phyloP scores from a whole-genome alignment of 1,140 invertebrate species.

The Drosophila willistoni region DNA sequence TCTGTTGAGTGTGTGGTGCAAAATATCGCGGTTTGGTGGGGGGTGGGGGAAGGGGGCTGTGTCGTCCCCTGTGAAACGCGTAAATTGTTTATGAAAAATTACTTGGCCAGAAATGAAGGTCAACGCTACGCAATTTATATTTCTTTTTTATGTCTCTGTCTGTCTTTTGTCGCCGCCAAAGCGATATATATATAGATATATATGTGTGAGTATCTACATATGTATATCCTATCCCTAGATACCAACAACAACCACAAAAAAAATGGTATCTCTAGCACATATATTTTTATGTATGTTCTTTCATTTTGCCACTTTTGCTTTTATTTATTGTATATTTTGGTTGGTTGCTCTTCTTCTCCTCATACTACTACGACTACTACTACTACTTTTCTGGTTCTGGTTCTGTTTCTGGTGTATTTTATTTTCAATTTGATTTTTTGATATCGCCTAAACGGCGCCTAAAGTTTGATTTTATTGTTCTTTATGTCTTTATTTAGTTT shows the following conservation, averaged over 20 bases:
- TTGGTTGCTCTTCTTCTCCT: conserved; percentile 37
- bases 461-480: conserved; percentile 28
- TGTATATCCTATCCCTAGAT: conserved; percentile 30
- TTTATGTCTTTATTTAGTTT: background rate
- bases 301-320: conserved; percentile 55
- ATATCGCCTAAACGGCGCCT: conserved; percentile 58
- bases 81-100: conserved; percentile 81
- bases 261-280: conserved; percentile 10
- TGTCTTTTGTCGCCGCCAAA: conserved; percentile 24
- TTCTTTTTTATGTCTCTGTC: conserved; percentile 71
- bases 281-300: conserved; percentile 30
- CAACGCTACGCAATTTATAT: conserved; percentile 80
- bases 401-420: conserved; percentile 27
- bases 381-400: conserved; percentile 16
- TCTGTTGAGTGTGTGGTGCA: conserved; percentile 6
- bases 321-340: conserved; percentile 62
- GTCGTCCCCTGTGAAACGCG: conserved; percentile 56
- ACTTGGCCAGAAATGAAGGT: conserved; percentile 79
- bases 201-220: conserved; percentile 5
- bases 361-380: conserved; percentile 16
- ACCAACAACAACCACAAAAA: background rate
- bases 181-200: conserved; percentile 17
- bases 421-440: conserved; percentile 63
- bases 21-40: too few species aligned
- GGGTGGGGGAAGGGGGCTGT: background rate